phyloP scores from a whole-genome alignment of 2,113 vertebrate species.

The Phasianus colchicus region DNA sequence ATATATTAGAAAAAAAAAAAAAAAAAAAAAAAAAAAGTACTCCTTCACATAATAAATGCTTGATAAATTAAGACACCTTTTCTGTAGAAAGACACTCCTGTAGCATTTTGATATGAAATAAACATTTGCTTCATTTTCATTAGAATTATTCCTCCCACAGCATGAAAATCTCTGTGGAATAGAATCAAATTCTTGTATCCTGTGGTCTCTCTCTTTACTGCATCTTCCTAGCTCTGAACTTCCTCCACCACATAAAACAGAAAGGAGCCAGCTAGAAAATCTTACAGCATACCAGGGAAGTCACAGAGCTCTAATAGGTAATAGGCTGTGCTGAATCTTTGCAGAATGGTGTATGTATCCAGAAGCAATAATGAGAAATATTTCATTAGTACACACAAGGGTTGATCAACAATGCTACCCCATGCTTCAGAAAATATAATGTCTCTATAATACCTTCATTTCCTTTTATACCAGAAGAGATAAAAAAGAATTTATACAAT shows the following conservation, averaged over 20 bases:
- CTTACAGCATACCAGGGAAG: background rate
- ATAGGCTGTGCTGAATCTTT: background rate
- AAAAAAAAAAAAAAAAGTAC: background rate
- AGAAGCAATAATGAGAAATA: background rate
- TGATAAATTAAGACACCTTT: background rate
- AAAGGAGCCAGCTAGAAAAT: background rate
- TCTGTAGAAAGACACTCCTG: background rate
- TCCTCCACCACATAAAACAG: background rate
- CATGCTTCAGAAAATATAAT: background rate
- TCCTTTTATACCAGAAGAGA: background rate
- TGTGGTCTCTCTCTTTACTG: background rate
- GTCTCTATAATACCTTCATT: background rate
- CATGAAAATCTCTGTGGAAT: background rate
- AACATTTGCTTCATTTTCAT: background rate
- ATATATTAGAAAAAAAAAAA: too few species aligned
- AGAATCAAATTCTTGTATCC: accelerated
- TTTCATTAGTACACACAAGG: background rate
- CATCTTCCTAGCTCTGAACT: background rate
- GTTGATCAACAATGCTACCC: background rate
- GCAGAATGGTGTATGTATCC: background rate
- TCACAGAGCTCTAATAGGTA: background rate
- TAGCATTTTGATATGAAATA: background rate
- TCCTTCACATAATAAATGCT: background rate
- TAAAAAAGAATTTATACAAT: background rate
- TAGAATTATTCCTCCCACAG: background rate